phyloP scores from a whole-genome alignment of 2,113 vertebrate genomes.

The Dipodomys spectabilis region DNA sequence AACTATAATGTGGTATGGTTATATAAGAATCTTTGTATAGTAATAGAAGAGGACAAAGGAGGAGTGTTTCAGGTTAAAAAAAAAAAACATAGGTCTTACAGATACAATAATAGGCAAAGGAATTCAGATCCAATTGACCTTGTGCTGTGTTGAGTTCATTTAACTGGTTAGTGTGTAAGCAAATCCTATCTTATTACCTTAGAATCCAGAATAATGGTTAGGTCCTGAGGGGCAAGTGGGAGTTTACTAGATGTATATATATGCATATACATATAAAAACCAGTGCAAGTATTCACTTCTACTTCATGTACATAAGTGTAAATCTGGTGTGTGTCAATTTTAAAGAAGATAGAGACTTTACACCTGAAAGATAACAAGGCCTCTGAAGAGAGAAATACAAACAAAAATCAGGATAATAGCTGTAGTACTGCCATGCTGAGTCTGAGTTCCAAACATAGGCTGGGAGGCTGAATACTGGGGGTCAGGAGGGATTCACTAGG shows the following conservation, averaged over 20 bases:
- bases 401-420: neutral
- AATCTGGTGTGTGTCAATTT: neutral
- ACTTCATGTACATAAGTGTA: neutral
- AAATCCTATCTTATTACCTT: neutral
- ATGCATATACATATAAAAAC: neutral
- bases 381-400: neutral
- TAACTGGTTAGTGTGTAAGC: neutral
- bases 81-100: neutral
- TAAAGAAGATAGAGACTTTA: slow-evolving; percentile 35
- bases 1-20: neutral
- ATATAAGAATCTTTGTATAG: slow-evolving; percentile 6
- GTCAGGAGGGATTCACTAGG: neutral
- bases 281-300: neutral
- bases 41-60: slow-evolving; percentile 31
- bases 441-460: neutral
- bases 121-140: neutral
- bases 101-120: neutral
- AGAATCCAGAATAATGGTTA: neutral
- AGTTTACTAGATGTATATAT: too few relatives aligned
- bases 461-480: neutral
- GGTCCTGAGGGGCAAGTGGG: neutral
- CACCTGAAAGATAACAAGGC: slow-evolving; percentile 7
- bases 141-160: neutral
- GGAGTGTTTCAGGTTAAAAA: neutral
- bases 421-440: neutral